Evolutionary conservation across 2,797 vertebrate genomes (phyloP).

Genomic region (Lycodopsis pacificus): DNA sequence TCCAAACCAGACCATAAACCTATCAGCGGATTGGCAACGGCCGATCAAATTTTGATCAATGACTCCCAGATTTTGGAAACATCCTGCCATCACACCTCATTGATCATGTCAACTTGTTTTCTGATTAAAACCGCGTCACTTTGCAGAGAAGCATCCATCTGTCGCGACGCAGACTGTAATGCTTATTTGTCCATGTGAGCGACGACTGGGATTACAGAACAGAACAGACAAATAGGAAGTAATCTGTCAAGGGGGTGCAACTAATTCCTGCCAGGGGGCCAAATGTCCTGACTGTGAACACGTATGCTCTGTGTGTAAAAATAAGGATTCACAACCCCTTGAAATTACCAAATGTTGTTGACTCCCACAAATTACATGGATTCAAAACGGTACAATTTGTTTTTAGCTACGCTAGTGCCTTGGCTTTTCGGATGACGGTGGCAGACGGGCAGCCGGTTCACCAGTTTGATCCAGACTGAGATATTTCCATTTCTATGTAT

Average conservation of each 20-base stretch:
- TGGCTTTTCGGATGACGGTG: neutral
- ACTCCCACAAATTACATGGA: conserved; percentile 43
- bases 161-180: conserved; percentile 35
- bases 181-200: conserved; percentile 51
- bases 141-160: conserved; percentile 59
- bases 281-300: conserved; percentile 45
- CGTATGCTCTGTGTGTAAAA: conserved; percentile 49
- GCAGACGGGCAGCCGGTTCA: neutral
- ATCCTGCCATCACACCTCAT: conserved; percentile 39
- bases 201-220: conserved; percentile 42
- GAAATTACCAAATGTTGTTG: conserved; percentile 66
- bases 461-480: neutral
- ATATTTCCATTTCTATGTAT: neutral
- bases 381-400: conserved; percentile 25
- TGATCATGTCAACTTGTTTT: conserved; percentile 42
- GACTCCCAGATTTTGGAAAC: conserved; percentile 23
- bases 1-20: conserved; percentile 12
- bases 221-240: conserved; percentile 58
- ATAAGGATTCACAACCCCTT: conserved; percentile 57
- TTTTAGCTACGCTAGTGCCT: rapidly evolving
- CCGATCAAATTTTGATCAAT: conserved; percentile 45
- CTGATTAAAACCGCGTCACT: conserved; percentile 50
- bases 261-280: conserved; percentile 44
- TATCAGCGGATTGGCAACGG: conserved; percentile 4
- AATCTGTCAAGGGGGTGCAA: conserved; percentile 35